phyloP scores from a whole-genome alignment of 2,797 vertebrate species.

The Sebastes taczanowskii region DNA sequence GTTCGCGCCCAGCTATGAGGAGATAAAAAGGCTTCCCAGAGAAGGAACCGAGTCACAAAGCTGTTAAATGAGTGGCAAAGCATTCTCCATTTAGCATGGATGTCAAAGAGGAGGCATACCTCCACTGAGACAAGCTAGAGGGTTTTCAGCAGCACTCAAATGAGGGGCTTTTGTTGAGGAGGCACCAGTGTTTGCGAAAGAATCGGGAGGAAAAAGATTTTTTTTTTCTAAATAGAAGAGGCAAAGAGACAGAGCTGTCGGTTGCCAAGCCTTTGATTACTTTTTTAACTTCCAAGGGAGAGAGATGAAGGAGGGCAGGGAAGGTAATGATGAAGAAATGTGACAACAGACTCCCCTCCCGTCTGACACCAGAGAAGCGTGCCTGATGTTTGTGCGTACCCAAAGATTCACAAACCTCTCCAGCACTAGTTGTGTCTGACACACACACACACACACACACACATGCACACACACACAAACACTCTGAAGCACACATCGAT shows the following conservation, averaged over 20 bases:
- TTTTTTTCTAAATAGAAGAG: constrained; percentile 21
- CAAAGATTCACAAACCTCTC: constrained; percentile 8
- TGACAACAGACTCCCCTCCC: constrained; percentile 57
- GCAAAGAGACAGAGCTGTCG: constrained; percentile 40
- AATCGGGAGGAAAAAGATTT: constrained; percentile 23
- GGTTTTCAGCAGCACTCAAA: constrained; percentile 43
- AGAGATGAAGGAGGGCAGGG: constrained; percentile 56
- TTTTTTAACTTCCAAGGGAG: constrained; percentile 68
- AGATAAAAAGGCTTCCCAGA: constrained; percentile 57
- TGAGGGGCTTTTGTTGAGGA: constrained; percentile 39
- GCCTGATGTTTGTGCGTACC: constrained; percentile 35
- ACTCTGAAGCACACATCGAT: not conserved
- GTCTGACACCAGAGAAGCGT: constrained; percentile 41
- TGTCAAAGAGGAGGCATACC: constrained; percentile 49
- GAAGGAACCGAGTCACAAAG: constrained; percentile 28
- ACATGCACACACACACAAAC: not conserved
- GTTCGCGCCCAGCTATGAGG: constrained; percentile 26
- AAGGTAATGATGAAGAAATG: constrained; percentile 67
- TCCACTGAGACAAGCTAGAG: constrained; percentile 37
- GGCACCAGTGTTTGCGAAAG: constrained; percentile 44
- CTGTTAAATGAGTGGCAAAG: constrained; percentile 61
- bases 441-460: not conserved
- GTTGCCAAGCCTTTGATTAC: constrained; percentile 63
- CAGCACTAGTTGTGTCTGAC: not conserved
- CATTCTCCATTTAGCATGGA: constrained; percentile 56